Evolutionary conservation across 92 coral and sea anemone species (phyloP).

Genomic region (Zoanthus solanderi): DNA sequence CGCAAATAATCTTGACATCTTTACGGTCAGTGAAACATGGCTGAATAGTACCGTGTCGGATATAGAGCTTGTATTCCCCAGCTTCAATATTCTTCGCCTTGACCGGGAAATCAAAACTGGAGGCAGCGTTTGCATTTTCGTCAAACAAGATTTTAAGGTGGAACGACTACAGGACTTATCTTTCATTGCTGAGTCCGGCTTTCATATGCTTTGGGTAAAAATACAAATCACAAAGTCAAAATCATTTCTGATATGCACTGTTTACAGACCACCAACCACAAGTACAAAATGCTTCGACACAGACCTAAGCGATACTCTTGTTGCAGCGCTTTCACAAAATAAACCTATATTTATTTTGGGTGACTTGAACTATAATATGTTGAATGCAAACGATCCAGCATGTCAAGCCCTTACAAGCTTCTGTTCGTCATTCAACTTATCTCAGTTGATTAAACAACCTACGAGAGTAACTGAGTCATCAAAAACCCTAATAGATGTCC

Average conservation of each 20-base stretch:
- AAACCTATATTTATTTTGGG: neutral
- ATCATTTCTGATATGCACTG: too few species aligned
- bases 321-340: neutral
- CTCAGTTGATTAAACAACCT: neutral
- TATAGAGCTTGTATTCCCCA: constrained; percentile 49
- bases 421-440: neutral
- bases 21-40: neutral
- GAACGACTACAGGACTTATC: constrained; percentile 38
- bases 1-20: constrained; percentile 49
- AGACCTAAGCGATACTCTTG: neutral
- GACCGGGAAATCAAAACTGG: constrained; percentile 45
- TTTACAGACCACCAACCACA: neutral
- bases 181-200: constrained; percentile 38
- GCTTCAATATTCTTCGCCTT: constrained; percentile 42
- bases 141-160: neutral
- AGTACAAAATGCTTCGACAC: neutral
- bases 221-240: neutral
- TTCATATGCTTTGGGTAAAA: too few species aligned
- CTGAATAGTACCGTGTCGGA: neutral
- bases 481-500: too few species aligned
- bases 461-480: neutral
- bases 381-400: neutral
- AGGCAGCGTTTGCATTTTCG: constrained; percentile 45
- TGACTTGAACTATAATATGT: neutral
- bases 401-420: neutral